Base-by-base conservation (phyloP, 2,888 invertebrate genomes). In the Didymodactylos carnosus region DNA sequence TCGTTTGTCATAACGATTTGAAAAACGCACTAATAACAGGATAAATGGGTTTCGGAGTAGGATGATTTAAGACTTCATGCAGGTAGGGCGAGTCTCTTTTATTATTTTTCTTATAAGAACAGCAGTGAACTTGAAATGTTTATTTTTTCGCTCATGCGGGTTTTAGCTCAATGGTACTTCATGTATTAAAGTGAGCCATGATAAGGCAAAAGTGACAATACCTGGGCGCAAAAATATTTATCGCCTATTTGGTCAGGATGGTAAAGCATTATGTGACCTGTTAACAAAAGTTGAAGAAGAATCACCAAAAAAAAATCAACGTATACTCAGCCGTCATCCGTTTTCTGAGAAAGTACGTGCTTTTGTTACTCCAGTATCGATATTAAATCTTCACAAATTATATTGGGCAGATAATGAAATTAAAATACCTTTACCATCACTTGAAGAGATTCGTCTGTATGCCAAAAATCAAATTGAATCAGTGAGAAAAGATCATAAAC, bases 201-300 rank as follows among this genome's bases (percentile, higher is more conserved):
- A 97, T 83, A 92, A 95, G 23, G 91, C 90, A 74, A 98, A 98
- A 86, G 91, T 97, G 19, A 94, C 95, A 3, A 93, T 98, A 87
- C 97, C 97, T 1, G 95, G 95, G 0, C 88, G 89, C 79, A 98
- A 97, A 84, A 88, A 89, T 82, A 91, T 90, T 75, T 88, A 87
- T 80, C 81, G 87, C 40, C 81, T 87, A 23, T 87, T 82, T 79
- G 86, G 87, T 16, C 81, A 82, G 72, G 86, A 86, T 79, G 87
- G 86, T 82, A 78, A 77, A 53, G 29, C 74, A 11, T 23, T 74
- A 75, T 76, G 27, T 19, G 72, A 62, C 72, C 27, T 75, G 39
- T 13, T 75, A 23, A 62, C 62, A 14, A 73, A 23, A 53, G 0
- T 86, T 89, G 70, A 70, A 29, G 69, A 70, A 35, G 29, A 35